Conservation (phyloP, 2,888 invertebrate genomes). For the Drosophila rellima region DNA sequence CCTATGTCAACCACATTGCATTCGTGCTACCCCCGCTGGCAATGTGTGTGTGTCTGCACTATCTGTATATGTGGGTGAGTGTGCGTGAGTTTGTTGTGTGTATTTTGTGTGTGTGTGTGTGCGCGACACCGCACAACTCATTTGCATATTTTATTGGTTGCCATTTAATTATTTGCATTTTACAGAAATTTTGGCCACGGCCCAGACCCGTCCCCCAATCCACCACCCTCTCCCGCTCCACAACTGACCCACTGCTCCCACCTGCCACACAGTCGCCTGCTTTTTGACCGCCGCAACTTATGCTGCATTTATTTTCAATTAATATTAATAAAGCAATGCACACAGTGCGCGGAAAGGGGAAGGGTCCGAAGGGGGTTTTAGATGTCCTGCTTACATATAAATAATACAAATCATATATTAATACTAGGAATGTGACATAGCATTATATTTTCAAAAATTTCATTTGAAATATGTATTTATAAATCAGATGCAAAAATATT, state of each 20-base stretch:
- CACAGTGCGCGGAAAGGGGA: neutral
- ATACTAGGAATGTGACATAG: no score
- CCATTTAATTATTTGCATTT: constrained; percentile 84
- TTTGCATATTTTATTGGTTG: constrained; percentile 84
- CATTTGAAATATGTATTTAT: neutral
- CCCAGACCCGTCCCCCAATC: neutral
- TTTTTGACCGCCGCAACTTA: constrained; percentile 65
- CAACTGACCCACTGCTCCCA: neutral
- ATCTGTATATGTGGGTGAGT: neutral
- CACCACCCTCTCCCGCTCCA: neutral
- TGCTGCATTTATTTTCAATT: constrained; percentile 81
- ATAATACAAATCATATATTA: no score
- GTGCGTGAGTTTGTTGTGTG: constrained; percentile 22
- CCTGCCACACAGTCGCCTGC: constrained; percentile 26
- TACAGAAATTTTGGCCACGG: constrained; percentile 64
- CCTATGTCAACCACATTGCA: constrained; percentile 12
- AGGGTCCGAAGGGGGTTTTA: neutral
- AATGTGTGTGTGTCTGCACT: constrained; percentile 1
- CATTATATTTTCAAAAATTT: no score
- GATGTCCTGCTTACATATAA: constrained; percentile 12
- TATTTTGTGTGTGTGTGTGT: constrained; percentile 14
- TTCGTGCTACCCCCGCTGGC: constrained; percentile 10
- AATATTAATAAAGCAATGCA: constrained; percentile 75
- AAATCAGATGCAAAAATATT: no score
- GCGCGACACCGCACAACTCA: constrained; percentile 72